Conservation (phyloP, 2,888 invertebrate genomes). For the Archips crataeganus region DNA sequence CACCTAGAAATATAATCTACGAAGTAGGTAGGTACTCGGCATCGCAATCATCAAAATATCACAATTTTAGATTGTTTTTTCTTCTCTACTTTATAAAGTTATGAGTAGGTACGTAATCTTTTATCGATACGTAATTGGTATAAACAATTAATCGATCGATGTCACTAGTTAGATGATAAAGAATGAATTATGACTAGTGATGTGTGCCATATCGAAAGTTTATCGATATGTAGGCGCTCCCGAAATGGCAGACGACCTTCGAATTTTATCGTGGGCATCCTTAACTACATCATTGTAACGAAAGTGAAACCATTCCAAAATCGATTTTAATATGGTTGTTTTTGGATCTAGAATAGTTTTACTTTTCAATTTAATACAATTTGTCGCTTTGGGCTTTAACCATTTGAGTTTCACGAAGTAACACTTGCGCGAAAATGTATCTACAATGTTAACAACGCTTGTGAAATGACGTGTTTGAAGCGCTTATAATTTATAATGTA, state of each 20-base stretch:
- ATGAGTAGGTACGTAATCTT: too few species aligned
- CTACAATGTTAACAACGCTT: too few species aligned
- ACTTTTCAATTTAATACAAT: neutral
- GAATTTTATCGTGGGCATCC: slow-evolving; percentile 26
- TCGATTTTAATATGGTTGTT: neutral
- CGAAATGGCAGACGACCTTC: slow-evolving; percentile 27
- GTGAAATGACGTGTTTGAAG: too few species aligned
- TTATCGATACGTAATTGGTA: slow-evolving; percentile 8
- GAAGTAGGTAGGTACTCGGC: too few species aligned
- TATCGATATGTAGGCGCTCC: slow-evolving; percentile 38
- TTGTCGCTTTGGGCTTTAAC: neutral
- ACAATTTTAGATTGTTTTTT: too few species aligned
- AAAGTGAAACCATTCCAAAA: neutral
- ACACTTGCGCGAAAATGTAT: too few species aligned
- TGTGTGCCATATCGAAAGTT: slow-evolving; percentile 18
- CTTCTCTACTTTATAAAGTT: neutral
- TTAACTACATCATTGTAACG: neutral
- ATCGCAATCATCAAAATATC: too few species aligned
- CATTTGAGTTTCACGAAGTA: too few species aligned
- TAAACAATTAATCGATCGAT: neutral
- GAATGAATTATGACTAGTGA: slow-evolving; percentile 30
- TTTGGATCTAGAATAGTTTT: neutral
- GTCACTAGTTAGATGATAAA: slow-evolving; percentile 14
- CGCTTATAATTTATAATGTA: too few species aligned
- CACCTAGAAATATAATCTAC: too few species aligned